These are phyloP conservation scores for Lophura nycthemera DNA, from an alignment of 2,113 vertebrate genomes.

Conservation along the genomic window DNA sequence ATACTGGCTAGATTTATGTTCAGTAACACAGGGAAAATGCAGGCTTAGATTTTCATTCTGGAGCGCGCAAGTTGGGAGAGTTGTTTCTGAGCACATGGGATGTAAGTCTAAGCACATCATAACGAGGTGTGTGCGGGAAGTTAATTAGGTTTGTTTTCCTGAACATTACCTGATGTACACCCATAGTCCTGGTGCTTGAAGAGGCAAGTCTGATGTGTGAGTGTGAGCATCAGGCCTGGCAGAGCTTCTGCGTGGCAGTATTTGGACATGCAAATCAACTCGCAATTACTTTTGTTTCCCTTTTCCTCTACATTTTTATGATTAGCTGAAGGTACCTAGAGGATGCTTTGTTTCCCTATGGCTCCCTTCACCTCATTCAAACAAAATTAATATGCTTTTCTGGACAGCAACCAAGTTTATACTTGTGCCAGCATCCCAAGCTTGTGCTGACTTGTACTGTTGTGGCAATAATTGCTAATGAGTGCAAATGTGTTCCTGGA, in stretches of 20 bases:
- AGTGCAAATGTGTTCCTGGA: constrained; percentile 66
- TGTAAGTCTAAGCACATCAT: background rate
- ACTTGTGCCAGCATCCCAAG: constrained; percentile 45
- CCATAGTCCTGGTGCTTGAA: background rate
- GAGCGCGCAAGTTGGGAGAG: background rate
- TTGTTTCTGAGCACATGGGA: background rate
- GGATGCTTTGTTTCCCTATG: constrained; percentile 24
- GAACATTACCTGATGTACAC: background rate
- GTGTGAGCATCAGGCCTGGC: background rate
- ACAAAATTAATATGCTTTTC: constrained; percentile 22
- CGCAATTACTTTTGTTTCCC: constrained; percentile 7
- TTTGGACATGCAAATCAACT: background rate
- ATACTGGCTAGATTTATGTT: background rate
- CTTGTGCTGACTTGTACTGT: constrained; percentile 57
- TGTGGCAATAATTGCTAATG: constrained; percentile 59
- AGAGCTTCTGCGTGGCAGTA: background rate
- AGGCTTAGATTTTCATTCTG: background rate
- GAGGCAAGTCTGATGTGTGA: background rate
- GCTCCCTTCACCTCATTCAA: constrained; percentile 7
- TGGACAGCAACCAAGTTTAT: constrained; percentile 13
- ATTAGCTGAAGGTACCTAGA: background rate
- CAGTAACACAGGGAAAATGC: background rate
- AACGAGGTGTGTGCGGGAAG: background rate
- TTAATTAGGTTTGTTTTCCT: background rate
- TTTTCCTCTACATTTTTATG: background rate